Evolutionary conservation across 1,140 invertebrate genomes (phyloP), one percentile per base, ranked within the genome.

Genomic region (Nylanderia fulva): DNA sequence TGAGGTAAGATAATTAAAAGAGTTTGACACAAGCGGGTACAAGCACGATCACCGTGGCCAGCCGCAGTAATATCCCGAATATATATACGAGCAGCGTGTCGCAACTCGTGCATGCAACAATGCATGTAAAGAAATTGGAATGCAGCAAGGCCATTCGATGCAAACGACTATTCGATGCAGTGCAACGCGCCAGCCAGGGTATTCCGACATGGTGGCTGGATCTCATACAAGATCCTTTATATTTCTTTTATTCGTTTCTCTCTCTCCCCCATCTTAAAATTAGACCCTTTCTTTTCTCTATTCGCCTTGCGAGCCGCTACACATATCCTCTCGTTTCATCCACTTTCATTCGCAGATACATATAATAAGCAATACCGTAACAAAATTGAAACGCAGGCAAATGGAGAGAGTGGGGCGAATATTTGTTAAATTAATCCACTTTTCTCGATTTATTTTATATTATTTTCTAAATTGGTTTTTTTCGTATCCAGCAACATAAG

Each of bases 81-180:
- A n/a, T n/a, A n/a, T n/a, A n/a, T n/a, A 45, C 54, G 72, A 61
- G 63, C 58, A 21, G 58, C 63, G 74, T 76, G 58, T 63, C 58
- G 71, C 71, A 74, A 58, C 71, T 74, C 52, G 71, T 74, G 71
- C 71, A 29, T 21, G 36, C 74, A 29, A 76, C 58, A 36, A 76
- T 63, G 58, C 36, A 63, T 76, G 36, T 39, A 58, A 63, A 76
- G 74, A 76, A 76, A 76, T 76, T 76, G 74, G 42, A 76, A 76
- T 58, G 56, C 58, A 29, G 54, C 18, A 27, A 9, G 24, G 58
- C 56, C 15, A 42, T 76, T 75, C 56, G 71, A 74, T 52, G 6
- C 74, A 63, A 76, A 76, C 36, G 36, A 11, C 24, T 13, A 76
- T 63, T 63, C 74, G 56, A 76, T 63, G 36, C 56, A 61, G 54